Evolutionary conservation across 2,797 vertebrate species (phyloP).

Genomic region (Manis javanica): DNA sequence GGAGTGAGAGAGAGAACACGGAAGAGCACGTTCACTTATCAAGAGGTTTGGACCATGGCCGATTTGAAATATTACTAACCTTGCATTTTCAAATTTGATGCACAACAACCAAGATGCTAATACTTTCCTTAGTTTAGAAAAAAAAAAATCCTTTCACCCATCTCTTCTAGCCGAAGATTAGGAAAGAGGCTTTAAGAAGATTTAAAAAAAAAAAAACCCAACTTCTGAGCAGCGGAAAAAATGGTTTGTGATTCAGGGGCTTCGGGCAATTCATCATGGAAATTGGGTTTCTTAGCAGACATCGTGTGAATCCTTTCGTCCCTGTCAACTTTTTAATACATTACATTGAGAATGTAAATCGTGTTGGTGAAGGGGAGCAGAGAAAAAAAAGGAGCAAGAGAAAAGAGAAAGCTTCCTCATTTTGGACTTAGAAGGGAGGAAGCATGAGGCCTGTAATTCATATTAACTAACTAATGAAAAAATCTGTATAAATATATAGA

Average conservation of each 20-base stretch:
- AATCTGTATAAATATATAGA: slow-evolving; percentile 83
- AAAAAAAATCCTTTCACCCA: slow-evolving; percentile 98
- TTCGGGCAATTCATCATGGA: slow-evolving; percentile 99
- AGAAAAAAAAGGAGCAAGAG: slow-evolving; percentile 65
- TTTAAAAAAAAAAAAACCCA: slow-evolving; percentile 93
- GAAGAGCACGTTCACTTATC: slow-evolving; percentile 86
- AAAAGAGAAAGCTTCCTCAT: slow-evolving; percentile 88
- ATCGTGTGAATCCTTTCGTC: slow-evolving; percentile 99
- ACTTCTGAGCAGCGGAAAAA: slow-evolving; percentile 96
- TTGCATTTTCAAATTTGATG: slow-evolving; percentile 98
- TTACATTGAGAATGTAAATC: slow-evolving; percentile 99
- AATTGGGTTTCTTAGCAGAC: slow-evolving; percentile 99
- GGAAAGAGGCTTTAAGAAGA: slow-evolving; percentile 99
- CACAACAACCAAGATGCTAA: slow-evolving; percentile 98
- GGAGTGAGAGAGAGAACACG: slow-evolving; percentile 37
- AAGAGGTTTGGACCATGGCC: slow-evolving; percentile 91
- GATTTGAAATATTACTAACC: slow-evolving; percentile 99
- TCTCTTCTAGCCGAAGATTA: slow-evolving; percentile 99
- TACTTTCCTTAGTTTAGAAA: slow-evolving; percentile 96
- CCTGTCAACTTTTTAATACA: slow-evolving; percentile 99
- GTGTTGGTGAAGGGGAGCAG: slow-evolving; percentile 91
- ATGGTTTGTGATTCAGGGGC: slow-evolving; percentile 99
- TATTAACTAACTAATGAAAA: slow-evolving; percentile 89
- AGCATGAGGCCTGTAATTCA: slow-evolving; percentile 88
- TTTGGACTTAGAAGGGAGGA: slow-evolving; percentile 89